Conservation (phyloP, 2,888 invertebrate genomes). For the Himalopsyche japonica region DNA sequence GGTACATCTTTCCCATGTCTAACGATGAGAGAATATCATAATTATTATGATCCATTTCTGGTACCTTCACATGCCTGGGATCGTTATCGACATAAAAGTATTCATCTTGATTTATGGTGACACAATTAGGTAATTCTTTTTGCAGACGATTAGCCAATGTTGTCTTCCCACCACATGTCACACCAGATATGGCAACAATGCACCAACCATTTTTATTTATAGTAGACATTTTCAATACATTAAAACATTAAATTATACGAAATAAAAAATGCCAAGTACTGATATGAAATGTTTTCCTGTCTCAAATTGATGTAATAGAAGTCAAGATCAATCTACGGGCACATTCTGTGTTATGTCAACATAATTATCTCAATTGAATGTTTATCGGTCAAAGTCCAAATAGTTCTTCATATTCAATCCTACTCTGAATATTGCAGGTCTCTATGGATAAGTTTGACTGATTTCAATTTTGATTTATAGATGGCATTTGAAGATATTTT, state of each 20-base stretch:
- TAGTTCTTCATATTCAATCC: neutral
- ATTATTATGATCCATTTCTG: constrained; percentile 71
- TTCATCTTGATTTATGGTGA: constrained; percentile 72
- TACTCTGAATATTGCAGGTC: neutral
- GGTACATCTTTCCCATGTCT: constrained; percentile 72
- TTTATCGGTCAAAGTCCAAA: neutral
- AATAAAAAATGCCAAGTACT: too few species aligned
- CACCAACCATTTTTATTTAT: constrained; percentile 49
- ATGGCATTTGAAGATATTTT: neutral
- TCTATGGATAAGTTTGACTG: neutral
- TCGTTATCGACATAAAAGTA: constrained; percentile 73
- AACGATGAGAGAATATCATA: constrained; percentile 74
- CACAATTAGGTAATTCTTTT: constrained; percentile 52
- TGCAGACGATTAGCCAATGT: constrained; percentile 66
- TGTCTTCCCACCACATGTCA: constrained; percentile 85
- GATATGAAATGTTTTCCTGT: too few species aligned
- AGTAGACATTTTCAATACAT: neutral
- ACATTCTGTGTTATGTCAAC: neutral
- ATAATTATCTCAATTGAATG: neutral
- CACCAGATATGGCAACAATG: constrained; percentile 75
- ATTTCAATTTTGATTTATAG: neutral
- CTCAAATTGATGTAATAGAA: neutral
- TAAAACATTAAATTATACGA: neutral
- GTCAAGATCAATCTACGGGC: neutral
- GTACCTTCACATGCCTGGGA: constrained; percentile 65